Percentiles rank a stretch among this genome's conserved stretches.
phyloP scores from a whole-genome alignment of 2,888 invertebrate species.

The Lumbricus terrestris region DNA sequence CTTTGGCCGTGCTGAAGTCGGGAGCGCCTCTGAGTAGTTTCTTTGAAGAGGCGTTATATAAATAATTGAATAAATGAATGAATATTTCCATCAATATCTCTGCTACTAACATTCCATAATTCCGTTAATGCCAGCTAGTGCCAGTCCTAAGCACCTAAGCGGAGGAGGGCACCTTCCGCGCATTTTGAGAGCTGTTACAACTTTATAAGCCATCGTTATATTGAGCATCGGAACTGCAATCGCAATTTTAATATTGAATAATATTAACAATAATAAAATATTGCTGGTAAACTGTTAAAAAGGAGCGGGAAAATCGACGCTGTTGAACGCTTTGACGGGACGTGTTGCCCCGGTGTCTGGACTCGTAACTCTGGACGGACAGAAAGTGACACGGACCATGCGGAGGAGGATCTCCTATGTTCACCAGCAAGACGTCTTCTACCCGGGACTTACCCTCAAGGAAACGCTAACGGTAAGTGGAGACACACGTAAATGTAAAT shows the following conservation, averaged over 20 bases:
- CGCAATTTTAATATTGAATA: neutral
- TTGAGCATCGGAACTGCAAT: neutral
- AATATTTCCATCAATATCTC: no score
- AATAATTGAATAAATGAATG: no score
- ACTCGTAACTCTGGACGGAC: conserved; percentile 68
- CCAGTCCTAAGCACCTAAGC: no score
- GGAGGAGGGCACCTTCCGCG: no score
- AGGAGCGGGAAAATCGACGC: conserved; percentile 77
- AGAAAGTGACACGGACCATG: conserved; percentile 69
- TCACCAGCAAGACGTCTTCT: conserved; percentile 78
- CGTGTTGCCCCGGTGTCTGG: conserved; percentile 67
- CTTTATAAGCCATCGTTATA: neutral
- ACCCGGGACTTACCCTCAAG: conserved; percentile 74
- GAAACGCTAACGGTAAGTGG: conserved; percentile 69
- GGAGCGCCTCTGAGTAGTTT: no score
- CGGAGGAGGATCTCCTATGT: conserved; percentile 78
- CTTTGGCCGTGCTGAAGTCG: no score
- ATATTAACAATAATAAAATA: no score
- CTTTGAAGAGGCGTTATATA: no score
- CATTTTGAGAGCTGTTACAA: neutral
- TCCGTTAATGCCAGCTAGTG: no score
- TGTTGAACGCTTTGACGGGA: conserved; percentile 75
- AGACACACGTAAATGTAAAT: no score
- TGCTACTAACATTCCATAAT: no score
- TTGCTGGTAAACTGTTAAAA: conserved; percentile 19